Base-by-base conservation (phyloP, 1,140 invertebrate species). In the Dinoponera quadriceps region DNA sequence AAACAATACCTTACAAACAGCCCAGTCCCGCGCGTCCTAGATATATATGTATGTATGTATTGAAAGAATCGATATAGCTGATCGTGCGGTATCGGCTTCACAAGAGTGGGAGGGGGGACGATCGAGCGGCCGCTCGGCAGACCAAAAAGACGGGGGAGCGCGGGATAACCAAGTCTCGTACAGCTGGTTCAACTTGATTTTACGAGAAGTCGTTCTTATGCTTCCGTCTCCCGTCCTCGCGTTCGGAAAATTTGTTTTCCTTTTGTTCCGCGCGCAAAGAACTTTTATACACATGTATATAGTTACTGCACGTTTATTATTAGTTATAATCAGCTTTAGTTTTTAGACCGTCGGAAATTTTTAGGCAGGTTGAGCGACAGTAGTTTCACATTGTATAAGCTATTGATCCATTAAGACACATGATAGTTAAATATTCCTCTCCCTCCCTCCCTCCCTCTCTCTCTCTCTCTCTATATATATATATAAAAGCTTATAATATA, bases 1-100 rank as follows among this genome's bases (percentile, higher is more conserved):
- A 80, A 80, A 59, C 65, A 71, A 29, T 71, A 29, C 75, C 65
- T 80, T 80, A 80, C 65, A 80, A 80, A 80, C 75, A 80, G 75
- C 75, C 27, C 22, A 60, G 29, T 66, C 44, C 13, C 48, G 29
- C 57, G 33, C 51, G 57, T 29, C 51, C 55, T 14, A 80, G 65
- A 80, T 71, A 69, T 80, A 44, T 44, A 44, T 11, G 11, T 11
- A 44, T 11, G 11, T 11, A 44, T 44, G 11, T 44, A 80, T 29
- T 65, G 65, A 59, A 71, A 48, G 11, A 54, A 80, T 80, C 75
- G 75, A 59, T 57, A 51, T 44, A 27, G 49, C 18, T 44, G 63
- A 13, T 66, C 18, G 44, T 48, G 44, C 27, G 16, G 49, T 68
- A 38, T 68, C 63, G 74, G 20, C 48, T n/a, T 25, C 4, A 3